phyloP scores from a whole-genome alignment of 2,797 vertebrate species.

The Acrocephalus scirpaceus region DNA sequence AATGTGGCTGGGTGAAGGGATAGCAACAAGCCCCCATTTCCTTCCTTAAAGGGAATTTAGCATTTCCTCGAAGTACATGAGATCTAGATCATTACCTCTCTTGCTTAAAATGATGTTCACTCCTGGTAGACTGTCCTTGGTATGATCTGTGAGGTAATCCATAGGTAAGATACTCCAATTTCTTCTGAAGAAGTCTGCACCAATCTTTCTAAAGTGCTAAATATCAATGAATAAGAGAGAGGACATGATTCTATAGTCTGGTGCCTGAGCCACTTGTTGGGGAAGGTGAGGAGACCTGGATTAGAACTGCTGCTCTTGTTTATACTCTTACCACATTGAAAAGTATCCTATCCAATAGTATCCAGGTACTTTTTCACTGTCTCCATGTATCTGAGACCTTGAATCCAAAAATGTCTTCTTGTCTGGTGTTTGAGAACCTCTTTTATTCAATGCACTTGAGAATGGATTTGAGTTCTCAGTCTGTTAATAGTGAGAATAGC shows the following conservation, averaged over 20 bases:
- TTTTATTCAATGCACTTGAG: neutral
- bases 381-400: neutral
- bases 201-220: neutral
- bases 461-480: neutral
- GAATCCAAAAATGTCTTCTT: accelerated
- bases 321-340: neutral
- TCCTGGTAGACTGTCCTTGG: neutral
- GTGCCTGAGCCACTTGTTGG: neutral
- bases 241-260: neutral
- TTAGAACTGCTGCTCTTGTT: neutral
- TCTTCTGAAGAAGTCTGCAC: neutral
- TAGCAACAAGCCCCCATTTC: neutral
- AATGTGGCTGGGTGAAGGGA: neutral
- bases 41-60: neutral
- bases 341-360: neutral
- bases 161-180: neutral
- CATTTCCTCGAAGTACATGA: neutral
- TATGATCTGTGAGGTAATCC: neutral
- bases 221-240: neutral
- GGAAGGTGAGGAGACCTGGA: neutral
- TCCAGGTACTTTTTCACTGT: neutral
- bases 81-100: neutral
- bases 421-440: neutral
- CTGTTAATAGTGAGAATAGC: neutral
- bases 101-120: neutral